Evolutionary conservation across 2,113 vertebrate species (phyloP), one percentile per base, ranked within the genome.

Genomic region (Tenebrosternarchus preto): DNA sequence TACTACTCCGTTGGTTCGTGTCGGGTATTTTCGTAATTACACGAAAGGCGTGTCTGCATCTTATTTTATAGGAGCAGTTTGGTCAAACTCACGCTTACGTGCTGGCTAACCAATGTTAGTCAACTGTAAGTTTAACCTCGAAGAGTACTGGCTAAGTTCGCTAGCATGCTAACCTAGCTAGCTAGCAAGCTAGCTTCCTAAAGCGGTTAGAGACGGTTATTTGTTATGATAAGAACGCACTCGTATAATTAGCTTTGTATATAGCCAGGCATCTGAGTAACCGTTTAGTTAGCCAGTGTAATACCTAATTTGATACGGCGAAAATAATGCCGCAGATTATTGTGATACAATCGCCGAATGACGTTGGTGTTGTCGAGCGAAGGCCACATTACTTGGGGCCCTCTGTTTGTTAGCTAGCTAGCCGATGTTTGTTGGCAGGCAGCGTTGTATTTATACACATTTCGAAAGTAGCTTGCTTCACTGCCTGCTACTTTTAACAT

Each of bases 121-220:
- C 60, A 33, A 66, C 66, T 20, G 17, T 56, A 80, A 87, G 85
- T 87, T 86, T 80, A 72, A 81, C 46, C 71, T 76, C 61, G 73
- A 71, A 64, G 24, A 5, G 12, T 27, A 33, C 5, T 33, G 12
- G 43, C 8, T 50, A 15, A 5, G 19, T 76, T 80, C 60, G 80
- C 80, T 43, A 43, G 11, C 39, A 5, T 9, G 39, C 39, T 78
- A 72, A 60, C 75, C 61, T 69, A 71, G 29, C 74, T 73, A 56
- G 64, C 53, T 2, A 39, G 5, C 36, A 8, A 43, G 5, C 76
- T 33, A 8, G 36, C 22, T 36, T 16, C 73, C 39, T 46, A 60
- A 31, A 50, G n/a, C 50, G 7, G 3, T 3, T 2, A 25, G 46
- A 39, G 3, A 6, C 53, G 25, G 9, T 20, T 7, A 20, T 56